A percentile compares a stretch with the other conserved stretches of the same genome.
Evolutionary conservation across 2,888 invertebrate genomes (phyloP).

Genomic region (Acanthopleura granulata): DNA sequence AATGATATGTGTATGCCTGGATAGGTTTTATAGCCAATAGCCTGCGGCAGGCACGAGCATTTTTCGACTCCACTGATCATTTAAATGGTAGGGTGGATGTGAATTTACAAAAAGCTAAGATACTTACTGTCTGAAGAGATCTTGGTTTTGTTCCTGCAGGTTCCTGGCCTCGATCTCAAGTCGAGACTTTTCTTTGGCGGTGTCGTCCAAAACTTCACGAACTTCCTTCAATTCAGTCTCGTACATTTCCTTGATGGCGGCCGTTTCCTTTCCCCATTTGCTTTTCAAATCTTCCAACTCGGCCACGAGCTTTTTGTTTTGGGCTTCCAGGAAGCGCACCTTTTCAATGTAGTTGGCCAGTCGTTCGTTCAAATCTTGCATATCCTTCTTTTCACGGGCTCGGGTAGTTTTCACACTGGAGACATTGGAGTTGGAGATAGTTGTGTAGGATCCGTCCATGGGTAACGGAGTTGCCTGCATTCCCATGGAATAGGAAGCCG

Average conservation of each 20-base stretch:
- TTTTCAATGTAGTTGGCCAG: constrained; percentile 73
- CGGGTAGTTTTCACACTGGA: constrained; percentile 68
- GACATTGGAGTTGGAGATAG: constrained; percentile 62
- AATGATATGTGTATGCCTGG: too few relatives aligned
- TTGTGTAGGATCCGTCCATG: constrained; percentile 48
- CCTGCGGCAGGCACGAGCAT: too few relatives aligned
- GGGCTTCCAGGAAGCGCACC: constrained; percentile 68
- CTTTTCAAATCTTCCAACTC: constrained; percentile 66
- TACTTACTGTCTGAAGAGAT: constrained; percentile 60
- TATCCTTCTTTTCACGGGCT: constrained; percentile 72
- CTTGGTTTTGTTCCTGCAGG: constrained; percentile 70
- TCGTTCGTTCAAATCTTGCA: constrained; percentile 72
- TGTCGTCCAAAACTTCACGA: constrained; percentile 71
- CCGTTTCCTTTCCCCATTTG: constrained; percentile 66
- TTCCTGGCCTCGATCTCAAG: constrained; percentile 70
- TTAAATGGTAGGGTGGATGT: too few relatives aligned
- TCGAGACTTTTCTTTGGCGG: constrained; percentile 71
- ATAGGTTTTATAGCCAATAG: too few relatives aligned
- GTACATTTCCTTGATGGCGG: constrained; percentile 70
- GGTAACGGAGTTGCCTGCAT: constrained; percentile 33
- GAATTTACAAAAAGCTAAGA: neutral
- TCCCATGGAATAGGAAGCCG: constrained; percentile 45
- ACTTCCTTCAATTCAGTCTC: constrained; percentile 72
- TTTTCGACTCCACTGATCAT: too few relatives aligned
- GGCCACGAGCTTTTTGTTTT: constrained; percentile 67